Percentiles rank a stretch among this genome's conserved stretches.
Conservation (phyloP, 2,888 invertebrate species). For the Cephus rjabovi region DNA sequence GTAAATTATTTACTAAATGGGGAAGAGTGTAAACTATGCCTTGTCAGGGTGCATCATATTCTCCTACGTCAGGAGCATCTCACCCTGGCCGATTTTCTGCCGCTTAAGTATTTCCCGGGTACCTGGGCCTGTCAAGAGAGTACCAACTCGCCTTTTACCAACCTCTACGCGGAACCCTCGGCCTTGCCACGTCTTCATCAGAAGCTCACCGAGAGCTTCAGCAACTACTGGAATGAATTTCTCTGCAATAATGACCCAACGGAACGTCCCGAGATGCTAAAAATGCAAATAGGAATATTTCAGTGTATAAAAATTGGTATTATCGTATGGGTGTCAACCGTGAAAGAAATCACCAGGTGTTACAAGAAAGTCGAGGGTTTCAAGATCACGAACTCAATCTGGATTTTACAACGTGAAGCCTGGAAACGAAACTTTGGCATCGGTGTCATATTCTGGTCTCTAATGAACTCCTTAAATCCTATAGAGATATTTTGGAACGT, state of each 20-base stretch:
- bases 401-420: conserved; percentile 50
- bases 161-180: conserved; percentile 58
- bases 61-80: conserved; percentile 79
- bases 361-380: conserved; percentile 49
- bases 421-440: conserved; percentile 50
- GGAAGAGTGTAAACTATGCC: conserved; percentile 71
- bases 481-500: conserved; percentile 37
- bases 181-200: conserved; percentile 76
- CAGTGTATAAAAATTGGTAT: conserved; percentile 74
- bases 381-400: conserved; percentile 19
- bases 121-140: conserved; percentile 64
- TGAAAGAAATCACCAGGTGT: conserved; percentile 74
- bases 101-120: conserved; percentile 67
- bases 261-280: conserved; percentile 76
- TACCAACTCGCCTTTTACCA: conserved; percentile 60
- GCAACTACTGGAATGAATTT: conserved; percentile 85
- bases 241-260: conserved; percentile 82
- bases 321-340: conserved; percentile 75
- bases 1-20: conserved; percentile 64
- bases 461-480: conserved; percentile 56
- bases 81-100: conserved; percentile 80
- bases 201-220: conserved; percentile 75
- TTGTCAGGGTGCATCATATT: conserved; percentile 82
- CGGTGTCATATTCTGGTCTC: conserved; percentile 37
- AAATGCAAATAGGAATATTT: conserved; percentile 72